A percentile compares a stretch with the other conserved stretches of the same genome.
phyloP scores from a whole-genome alignment of 2,113 vertebrate species.

The Talpa occidentalis region DNA sequence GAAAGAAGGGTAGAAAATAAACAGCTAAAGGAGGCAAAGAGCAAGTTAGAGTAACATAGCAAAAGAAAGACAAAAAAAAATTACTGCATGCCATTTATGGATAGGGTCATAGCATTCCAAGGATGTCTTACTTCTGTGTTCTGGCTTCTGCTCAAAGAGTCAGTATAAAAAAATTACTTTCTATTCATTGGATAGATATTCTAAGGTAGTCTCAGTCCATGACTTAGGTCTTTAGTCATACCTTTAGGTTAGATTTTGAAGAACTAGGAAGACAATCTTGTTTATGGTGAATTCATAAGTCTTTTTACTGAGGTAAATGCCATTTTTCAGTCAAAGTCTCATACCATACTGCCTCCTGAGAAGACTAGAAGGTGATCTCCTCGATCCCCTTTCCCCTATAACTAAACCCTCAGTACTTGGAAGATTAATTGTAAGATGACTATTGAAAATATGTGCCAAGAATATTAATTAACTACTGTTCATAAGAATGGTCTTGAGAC shows the following conservation, averaged over 20 bases:
- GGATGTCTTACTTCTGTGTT: neutral
- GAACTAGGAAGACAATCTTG: neutral
- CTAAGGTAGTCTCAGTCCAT: neutral
- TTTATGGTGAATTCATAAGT: neutral
- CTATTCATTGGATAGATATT: neutral
- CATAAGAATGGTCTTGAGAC: neutral
- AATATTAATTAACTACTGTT: neutral
- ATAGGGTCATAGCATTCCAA: fast-evolving
- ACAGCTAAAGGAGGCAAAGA: neutral
- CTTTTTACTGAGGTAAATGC: neutral
- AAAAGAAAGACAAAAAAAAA: neutral
- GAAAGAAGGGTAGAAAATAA: neutral
- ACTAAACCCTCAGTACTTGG: neutral
- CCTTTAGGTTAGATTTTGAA: neutral
- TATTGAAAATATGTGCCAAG: neutral
- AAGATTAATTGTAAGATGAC: neutral
- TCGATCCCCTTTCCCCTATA: neutral
- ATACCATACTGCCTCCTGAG: neutral
- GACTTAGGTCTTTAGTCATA: neutral
- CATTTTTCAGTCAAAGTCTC: neutral
- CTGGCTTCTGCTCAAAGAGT: neutral
- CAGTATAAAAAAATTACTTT: neutral
- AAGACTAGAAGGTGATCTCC: neutral
- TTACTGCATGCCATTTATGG: neutral
- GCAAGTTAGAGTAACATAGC: neutral